Evolutionary conservation across 2,888 invertebrate genomes (phyloP).

Genomic region (Frankliniella fusca): DNA sequence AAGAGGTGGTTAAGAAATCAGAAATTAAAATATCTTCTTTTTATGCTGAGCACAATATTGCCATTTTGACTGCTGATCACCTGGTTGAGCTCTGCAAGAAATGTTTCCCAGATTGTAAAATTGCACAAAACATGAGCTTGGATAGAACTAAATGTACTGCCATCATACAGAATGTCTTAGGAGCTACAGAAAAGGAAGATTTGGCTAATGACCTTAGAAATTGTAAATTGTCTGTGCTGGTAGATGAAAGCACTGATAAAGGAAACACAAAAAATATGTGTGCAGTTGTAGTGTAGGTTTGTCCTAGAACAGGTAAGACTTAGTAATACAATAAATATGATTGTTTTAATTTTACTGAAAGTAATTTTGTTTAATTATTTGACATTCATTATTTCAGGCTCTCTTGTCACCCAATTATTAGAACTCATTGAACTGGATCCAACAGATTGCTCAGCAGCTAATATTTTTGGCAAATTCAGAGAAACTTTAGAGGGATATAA

Average conservation of each 20-base stretch:
- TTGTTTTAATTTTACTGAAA: too few species aligned
- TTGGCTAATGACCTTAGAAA: constrained; percentile 29
- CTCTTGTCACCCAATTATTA: too few species aligned
- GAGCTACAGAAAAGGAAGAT: constrained; percentile 28
- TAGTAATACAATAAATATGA: too few species aligned
- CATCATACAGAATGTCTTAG: constrained; percentile 32
- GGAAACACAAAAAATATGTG: constrained; percentile 35
- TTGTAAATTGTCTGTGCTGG: constrained; percentile 34
- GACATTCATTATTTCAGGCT: too few species aligned
- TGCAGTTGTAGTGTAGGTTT: constrained; percentile 34
- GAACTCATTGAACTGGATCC: constrained; percentile 35
- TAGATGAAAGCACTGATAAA: constrained; percentile 31
- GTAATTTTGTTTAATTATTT: too few species aligned
- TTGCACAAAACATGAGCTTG: constrained; percentile 33
- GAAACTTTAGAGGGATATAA: constrained; percentile 32
- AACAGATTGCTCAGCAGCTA: constrained; percentile 34
- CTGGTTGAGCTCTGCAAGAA: too few species aligned
- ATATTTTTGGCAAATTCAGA: constrained; percentile 34
- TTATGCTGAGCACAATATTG: too few species aligned
- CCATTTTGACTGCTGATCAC: too few species aligned
- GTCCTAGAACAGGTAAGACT: constrained; percentile 26
- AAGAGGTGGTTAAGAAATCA: too few species aligned
- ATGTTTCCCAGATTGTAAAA: too few species aligned
- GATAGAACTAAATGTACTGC: constrained; percentile 33
- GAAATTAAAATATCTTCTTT: too few species aligned